These are phyloP conservation scores for Achatina immaculata DNA, from an alignment of 1,140 invertebrate genomes.

Conservation along the genomic window DNA sequence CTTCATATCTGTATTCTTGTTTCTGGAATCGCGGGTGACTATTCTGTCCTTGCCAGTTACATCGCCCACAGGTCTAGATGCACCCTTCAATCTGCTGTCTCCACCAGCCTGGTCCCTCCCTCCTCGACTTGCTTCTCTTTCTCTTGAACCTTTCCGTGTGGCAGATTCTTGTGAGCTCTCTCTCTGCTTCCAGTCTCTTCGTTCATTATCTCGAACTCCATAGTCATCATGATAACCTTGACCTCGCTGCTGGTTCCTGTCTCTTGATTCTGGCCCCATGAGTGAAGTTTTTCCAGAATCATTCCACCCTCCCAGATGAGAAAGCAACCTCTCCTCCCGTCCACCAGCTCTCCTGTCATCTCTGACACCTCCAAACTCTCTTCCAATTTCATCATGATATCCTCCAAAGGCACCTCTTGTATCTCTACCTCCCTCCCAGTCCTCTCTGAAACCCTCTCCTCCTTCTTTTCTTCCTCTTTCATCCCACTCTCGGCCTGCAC, in stretches of 20 bases:
- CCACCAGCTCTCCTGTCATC: conserved; percentile 6
- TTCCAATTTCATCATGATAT: conserved; percentile 6
- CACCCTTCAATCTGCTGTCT: background rate
- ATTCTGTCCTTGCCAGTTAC: background rate
- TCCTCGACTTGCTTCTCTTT: background rate
- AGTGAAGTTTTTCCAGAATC: background rate
- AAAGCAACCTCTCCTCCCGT: conserved; percentile 18
- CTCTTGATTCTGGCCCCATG: background rate
- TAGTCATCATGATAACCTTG: conserved; percentile 1
- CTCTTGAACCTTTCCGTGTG: background rate
- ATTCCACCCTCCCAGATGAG: background rate
- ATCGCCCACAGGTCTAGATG: background rate
- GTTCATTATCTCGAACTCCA: background rate
- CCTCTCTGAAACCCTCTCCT: conserved; percentile 9
- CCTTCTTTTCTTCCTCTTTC: conserved; percentile 28
- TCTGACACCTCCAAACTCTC: conserved; percentile 18
- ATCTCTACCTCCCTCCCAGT: conserved; percentile 10
- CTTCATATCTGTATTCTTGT: background rate
- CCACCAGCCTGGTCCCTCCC: background rate
- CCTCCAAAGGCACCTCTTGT: background rate
- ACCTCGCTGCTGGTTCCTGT: conserved; percentile 9
- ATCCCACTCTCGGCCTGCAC: conserved; percentile 1
- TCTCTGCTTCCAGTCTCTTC: conserved; percentile 27
- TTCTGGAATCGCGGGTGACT: background rate
- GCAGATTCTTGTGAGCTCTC: background rate